These are phyloP conservation scores for Ophiothrix spiculata DNA, from an alignment of 35 echinoderm and acorn worm species.

Conservation along the genomic window DNA sequence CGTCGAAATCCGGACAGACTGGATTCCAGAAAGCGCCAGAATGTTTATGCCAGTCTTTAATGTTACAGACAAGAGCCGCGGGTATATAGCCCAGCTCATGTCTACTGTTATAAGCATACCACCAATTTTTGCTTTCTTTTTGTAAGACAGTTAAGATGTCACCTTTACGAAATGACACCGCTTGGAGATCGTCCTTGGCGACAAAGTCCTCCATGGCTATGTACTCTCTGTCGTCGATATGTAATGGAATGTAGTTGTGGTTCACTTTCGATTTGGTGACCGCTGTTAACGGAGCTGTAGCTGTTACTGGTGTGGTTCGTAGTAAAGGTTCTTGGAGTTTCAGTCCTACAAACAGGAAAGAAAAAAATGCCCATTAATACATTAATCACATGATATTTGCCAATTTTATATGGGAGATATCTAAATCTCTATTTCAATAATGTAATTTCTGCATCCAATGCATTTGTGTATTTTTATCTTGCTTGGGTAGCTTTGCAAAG, in stretches of 20 bases:
- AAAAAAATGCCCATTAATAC: background rate
- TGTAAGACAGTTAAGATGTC: conserved; percentile 74
- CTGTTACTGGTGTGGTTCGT: conserved; percentile 74
- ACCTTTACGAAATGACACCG: conserved; percentile 64
- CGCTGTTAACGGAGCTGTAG: conserved; percentile 64
- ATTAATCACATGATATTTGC: background rate
- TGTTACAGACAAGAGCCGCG: conserved; percentile 56
- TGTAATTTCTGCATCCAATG: too few relatives aligned
- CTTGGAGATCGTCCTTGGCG: conserved; percentile 62
- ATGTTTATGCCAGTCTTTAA: conserved; percentile 54
- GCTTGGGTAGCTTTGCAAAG: too few relatives aligned
- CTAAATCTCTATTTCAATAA: background rate
- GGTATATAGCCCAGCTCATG: conserved; percentile 83
- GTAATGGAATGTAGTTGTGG: conserved; percentile 93
- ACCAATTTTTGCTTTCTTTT: conserved; percentile 95
- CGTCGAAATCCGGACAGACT: conserved; percentile 19
- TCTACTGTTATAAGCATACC: conserved; percentile 75
- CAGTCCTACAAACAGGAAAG: conserved; percentile 51
- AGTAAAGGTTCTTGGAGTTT: conserved; percentile 61
- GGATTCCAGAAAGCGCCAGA: conserved; percentile 28
- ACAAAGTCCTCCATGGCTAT: conserved; percentile 60
- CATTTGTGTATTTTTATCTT: too few relatives aligned
- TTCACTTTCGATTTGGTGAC: conserved; percentile 71
- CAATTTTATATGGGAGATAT: too few relatives aligned
- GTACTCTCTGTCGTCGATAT: conserved; percentile 86